Evolutionary conservation across 1,140 invertebrate genomes (phyloP), one percentile per base, ranked within the genome.

Genomic region (Penaeus japonicus): DNA sequence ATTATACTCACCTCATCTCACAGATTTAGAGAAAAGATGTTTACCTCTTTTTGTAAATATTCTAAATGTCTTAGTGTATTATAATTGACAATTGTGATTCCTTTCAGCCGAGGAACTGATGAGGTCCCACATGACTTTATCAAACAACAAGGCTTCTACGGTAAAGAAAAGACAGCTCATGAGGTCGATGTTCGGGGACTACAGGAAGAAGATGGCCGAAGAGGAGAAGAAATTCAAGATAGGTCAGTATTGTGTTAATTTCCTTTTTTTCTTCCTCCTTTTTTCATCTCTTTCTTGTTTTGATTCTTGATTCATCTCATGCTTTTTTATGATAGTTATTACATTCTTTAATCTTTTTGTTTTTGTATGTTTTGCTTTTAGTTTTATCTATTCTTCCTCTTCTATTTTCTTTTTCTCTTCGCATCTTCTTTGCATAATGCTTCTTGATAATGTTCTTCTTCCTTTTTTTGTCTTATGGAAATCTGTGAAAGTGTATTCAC

Each of bases 131-230:
- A 73, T 59, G 17, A 88, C 73, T 27, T 35, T 88, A 55, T 82
- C 87, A 17, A 83, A 73, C 53, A 84, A 54, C 22, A 88, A 88
- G 53, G 65, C 80, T 59, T 20, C 80, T 47, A 30, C 77, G 12
- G 62, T 88, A 3, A 88, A 59, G 65, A 88, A 88, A 73, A 70
- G 87, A 55, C 87, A 88, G 24, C 32, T 84, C 20, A 88, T 88
- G 87, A 83, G 55, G 39, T 70, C 79, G 18, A 39, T 88, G 24
- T 88, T 88, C 84, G 87, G 87, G 17, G 87, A 88, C 73, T 88
- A 88, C 70, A 65, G 87, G 22, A 83, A 39, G 47, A 88, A 88
- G 32, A 88, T 88, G 87, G 80, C 80, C 7, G 47, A 83, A n/a
- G 87, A 88, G 65, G 87, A 88, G 24, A 47, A 82, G 30, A 88